Conservation (phyloP, 64 coral and sea anemone species). For the Montipora efflorescens region DNA sequence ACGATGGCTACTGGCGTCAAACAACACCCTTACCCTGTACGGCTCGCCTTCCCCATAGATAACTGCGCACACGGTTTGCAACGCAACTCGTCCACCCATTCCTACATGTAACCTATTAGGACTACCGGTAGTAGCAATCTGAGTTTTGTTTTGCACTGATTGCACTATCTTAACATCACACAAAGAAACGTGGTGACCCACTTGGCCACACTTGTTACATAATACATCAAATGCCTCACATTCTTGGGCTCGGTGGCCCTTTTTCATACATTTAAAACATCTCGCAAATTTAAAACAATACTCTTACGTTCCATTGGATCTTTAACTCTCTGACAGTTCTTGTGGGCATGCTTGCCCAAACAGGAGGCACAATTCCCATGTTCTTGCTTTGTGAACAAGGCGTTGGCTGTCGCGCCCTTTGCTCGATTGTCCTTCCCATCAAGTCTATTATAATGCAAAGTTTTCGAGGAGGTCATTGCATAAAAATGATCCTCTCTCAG, state of each 20-base stretch:
- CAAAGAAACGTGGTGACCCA: constrained; percentile 38
- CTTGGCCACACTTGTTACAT: constrained; percentile 47
- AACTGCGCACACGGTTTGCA: constrained; percentile 58
- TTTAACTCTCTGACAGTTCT: constrained; percentile 52
- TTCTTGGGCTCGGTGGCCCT: constrained; percentile 56
- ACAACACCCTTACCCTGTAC: constrained; percentile 56
- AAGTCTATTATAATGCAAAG: background rate
- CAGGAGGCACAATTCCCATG: constrained; percentile 58
- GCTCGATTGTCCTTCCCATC: constrained; percentile 1
- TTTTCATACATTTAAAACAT: constrained; percentile 72
- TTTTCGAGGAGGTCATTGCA: background rate
- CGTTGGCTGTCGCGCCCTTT: background rate
- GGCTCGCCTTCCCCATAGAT: constrained; percentile 51
- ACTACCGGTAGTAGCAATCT: background rate
- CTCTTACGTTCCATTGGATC: constrained; percentile 33
- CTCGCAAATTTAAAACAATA: constrained; percentile 54
- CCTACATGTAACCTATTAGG: constrained; percentile 33
- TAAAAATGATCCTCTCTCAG: constrained; percentile 49
- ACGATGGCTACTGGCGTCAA: constrained; percentile 67
- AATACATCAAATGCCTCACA: constrained; percentile 23
- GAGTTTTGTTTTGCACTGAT: background rate
- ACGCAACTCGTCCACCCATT: constrained; percentile 13
- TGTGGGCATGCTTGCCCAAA: constrained; percentile 31
- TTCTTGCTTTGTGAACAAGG: constrained; percentile 1
- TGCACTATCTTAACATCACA: constrained; percentile 19